These are phyloP conservation scores for Nomada flava DNA, from an alignment of 2,888 invertebrate species.

Conservation along the genomic window DNA sequence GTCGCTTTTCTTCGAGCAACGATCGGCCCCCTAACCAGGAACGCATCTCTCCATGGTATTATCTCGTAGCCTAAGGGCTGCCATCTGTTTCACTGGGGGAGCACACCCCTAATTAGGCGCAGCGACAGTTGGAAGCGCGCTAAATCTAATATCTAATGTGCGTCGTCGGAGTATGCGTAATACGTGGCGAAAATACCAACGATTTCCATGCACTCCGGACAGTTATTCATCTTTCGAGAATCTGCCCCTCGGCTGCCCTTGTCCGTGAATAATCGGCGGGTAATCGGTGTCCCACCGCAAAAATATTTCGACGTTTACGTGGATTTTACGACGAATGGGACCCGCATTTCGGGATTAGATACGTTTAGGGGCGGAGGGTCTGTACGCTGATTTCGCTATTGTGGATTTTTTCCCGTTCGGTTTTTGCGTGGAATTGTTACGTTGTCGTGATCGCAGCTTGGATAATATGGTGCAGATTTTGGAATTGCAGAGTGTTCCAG, in stretches of 20 bases:
- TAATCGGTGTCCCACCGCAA: not conserved
- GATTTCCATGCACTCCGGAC: constrained; percentile 47
- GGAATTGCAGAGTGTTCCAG: not conserved
- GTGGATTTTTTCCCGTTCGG: constrained; percentile 2
- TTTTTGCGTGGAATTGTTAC: not conserved
- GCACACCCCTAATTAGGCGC: constrained; percentile 80
- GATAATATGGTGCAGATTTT: not conserved
- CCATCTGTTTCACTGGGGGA: constrained; percentile 82
- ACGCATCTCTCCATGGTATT: constrained; percentile 71
- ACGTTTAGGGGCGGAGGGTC: constrained; percentile 30
- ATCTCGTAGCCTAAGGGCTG: constrained; percentile 81
- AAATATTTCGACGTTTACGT: constrained; percentile 26
- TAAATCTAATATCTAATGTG: constrained; percentile 81
- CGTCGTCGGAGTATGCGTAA: constrained; percentile 30
- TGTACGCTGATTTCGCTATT: constrained; percentile 21
- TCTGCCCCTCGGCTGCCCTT: not conserved
- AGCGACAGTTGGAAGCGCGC: constrained; percentile 79
- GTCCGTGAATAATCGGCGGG: constrained; percentile 50
- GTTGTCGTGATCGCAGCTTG: not conserved
- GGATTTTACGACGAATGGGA: constrained; percentile 9
- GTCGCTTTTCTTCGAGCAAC: constrained; percentile 49
- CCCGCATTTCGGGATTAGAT: constrained; percentile 17
- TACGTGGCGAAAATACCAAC: constrained; percentile 62
- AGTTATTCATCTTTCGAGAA: constrained; percentile 25
- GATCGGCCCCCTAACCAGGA: constrained; percentile 40